Percentiles rank a stretch among this genome's conserved stretches.
These are phyloP conservation scores for Cryptoprocta ferox DNA, from an alignment of 2,797 vertebrate genomes.

Conservation along the genomic window DNA sequence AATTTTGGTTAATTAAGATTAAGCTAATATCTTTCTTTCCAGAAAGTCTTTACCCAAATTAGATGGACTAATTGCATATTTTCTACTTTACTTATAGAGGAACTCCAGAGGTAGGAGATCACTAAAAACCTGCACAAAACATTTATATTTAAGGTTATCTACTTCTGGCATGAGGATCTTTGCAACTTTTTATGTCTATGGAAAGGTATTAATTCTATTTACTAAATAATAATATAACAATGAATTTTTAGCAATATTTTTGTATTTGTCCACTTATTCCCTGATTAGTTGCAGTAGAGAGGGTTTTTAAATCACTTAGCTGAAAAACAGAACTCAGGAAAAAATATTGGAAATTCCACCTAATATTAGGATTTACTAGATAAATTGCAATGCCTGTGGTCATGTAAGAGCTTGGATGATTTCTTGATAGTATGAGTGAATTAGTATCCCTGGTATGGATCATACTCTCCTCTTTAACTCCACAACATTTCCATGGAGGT, in stretches of 20 bases:
- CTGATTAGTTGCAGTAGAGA: background rate
- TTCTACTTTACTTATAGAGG: background rate
- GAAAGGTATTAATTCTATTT: background rate
- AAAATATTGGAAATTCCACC: background rate
- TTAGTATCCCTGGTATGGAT: background rate
- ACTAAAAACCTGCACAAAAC: background rate
- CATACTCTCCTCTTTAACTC: background rate
- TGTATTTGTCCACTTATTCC: conserved; percentile 13
- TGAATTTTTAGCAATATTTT: background rate
- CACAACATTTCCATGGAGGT: background rate
- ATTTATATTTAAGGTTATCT: conserved; percentile 5
- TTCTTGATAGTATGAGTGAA: background rate
- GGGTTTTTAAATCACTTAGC: background rate
- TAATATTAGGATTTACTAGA: background rate
- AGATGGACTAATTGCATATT: background rate
- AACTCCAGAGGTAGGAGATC: background rate
- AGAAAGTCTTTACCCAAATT: background rate
- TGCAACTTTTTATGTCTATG: background rate
- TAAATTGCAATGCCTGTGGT: background rate
- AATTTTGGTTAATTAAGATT: conserved; percentile 8
- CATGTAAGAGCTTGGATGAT: background rate
- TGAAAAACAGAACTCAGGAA: background rate
- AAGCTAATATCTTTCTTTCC: background rate
- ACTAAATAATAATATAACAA: background rate
- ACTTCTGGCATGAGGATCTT: background rate